phyloP scores from a whole-genome alignment of 2,113 vertebrate species.

The Burhinus bistriatus region DNA sequence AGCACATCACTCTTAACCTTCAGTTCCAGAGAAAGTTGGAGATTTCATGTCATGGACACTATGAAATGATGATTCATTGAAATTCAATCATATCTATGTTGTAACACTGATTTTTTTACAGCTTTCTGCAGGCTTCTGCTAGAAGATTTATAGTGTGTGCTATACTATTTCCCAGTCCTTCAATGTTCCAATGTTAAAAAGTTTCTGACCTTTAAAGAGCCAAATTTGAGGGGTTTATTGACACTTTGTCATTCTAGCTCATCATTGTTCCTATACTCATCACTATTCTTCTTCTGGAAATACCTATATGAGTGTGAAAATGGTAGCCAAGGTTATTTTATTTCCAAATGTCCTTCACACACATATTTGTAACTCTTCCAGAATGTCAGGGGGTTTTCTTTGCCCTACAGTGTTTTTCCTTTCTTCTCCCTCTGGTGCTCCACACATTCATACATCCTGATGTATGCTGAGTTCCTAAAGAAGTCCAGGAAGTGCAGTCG shows the following conservation, averaged over 20 bases:
- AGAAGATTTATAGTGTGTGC: background rate
- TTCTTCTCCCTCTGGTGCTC: background rate
- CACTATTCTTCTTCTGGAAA: constrained; percentile 4
- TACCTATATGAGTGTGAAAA: background rate
- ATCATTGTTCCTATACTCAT: background rate
- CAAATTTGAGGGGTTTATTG: constrained; percentile 7
- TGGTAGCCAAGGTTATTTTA: background rate
- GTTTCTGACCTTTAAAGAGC: constrained; percentile 48
- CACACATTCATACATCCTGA: background rate
- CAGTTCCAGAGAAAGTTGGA: background rate
- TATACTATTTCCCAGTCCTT: background rate
- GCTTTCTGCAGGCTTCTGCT: background rate
- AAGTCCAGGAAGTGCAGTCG: background rate
- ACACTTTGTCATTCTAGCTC: constrained; percentile 16
- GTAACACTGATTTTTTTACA: constrained; percentile 37
- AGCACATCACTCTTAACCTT: background rate
- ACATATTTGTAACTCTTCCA: background rate
- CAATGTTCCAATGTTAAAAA: constrained; percentile 22
- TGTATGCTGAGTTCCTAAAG: background rate
- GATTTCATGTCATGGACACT: background rate
- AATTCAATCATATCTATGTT: constrained; percentile 39
- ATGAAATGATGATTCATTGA: constrained; percentile 48
- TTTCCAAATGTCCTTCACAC: constrained; percentile 16
- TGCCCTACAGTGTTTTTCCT: background rate
- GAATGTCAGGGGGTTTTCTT: background rate